Conservation (phyloP, 2,888 invertebrate species). For the Eupelmus urozonus region DNA sequence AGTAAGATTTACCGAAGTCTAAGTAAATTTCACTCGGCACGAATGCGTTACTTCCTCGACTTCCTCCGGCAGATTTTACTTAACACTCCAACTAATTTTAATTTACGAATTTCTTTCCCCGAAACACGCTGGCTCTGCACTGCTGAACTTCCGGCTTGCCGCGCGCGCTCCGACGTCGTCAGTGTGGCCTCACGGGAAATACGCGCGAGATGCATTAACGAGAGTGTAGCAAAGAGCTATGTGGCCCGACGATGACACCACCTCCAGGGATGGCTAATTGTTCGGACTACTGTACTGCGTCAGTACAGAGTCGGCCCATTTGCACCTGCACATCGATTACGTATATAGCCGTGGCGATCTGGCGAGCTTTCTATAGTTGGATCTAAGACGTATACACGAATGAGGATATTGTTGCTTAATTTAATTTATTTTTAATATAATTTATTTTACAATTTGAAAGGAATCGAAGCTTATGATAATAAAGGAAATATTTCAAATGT, state of each 20-base stretch:
- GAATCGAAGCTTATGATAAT: too few species aligned
- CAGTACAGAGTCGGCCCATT: not conserved
- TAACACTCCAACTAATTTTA: not conserved
- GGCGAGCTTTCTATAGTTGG: too few species aligned
- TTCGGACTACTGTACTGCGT: constrained; percentile 12
- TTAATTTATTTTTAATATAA: too few species aligned
- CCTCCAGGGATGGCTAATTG: constrained; percentile 40
- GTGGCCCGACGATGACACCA: constrained; percentile 1
- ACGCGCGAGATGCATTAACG: constrained; percentile 34
- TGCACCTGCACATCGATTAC: not conserved
- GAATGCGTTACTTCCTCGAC: not conserved
- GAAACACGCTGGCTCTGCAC: not conserved
- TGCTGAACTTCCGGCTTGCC: constrained; percentile 7
- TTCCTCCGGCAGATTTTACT: not conserved
- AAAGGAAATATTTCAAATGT: too few species aligned
- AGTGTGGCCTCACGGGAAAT: constrained; percentile 39
- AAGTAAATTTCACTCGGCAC: not conserved
- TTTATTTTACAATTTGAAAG: too few species aligned
- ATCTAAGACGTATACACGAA: too few species aligned
- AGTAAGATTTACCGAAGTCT: not conserved
- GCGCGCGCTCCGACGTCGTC: not conserved
- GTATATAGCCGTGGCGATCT: not conserved
- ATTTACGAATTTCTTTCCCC: not conserved
- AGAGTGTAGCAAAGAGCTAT: not conserved
- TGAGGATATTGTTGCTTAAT: too few species aligned